Percentiles rank a stretch among this genome's conserved stretches.
These are phyloP conservation scores for Melanostigma gelatinosum DNA, from an alignment of 2,113 vertebrate species.

Conservation along the genomic window DNA sequence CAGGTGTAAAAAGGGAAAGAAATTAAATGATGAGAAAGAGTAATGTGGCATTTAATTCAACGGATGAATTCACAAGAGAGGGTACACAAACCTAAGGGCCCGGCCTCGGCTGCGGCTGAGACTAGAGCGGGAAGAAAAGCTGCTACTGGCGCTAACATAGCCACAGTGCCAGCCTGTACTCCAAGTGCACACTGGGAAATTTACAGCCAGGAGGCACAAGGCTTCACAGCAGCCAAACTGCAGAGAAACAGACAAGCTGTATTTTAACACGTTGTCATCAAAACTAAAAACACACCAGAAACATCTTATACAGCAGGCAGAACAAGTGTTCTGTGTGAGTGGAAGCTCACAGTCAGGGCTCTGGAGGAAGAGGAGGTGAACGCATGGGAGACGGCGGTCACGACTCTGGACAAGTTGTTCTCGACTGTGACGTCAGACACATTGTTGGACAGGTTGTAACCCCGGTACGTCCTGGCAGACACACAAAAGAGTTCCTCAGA, in stretches of 20 bases:
- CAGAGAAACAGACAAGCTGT: constrained; percentile 20
- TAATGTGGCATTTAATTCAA: background rate
- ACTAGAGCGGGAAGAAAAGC: constrained; percentile 55
- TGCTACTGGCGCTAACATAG: constrained; percentile 81
- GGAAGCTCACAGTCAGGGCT: constrained; percentile 88
- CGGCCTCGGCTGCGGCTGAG: constrained; percentile 67
- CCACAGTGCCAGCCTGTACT: constrained; percentile 95
- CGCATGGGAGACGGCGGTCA: constrained; percentile 90
- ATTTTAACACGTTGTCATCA: background rate
- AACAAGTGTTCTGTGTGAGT: background rate
- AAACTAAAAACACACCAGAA: background rate
- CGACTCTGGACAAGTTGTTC: constrained; percentile 94
- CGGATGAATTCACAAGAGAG: background rate
- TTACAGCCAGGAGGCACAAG: constrained; percentile 88
- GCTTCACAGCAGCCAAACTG: constrained; percentile 99
- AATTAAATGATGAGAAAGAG: background rate
- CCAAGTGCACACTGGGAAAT: constrained; percentile 93
- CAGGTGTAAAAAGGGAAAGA: background rate
- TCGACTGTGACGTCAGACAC: constrained; percentile 92
- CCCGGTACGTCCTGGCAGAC: constrained; percentile 89
- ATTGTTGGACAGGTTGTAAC: constrained; percentile 88
- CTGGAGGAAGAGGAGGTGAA: constrained; percentile 91
- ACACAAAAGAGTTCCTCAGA: background rate
- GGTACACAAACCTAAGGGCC: constrained; percentile 60
- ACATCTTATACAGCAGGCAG: rapidly evolving